Conservation (phyloP, 1,140 invertebrate species). For the Drusus annulatus region DNA sequence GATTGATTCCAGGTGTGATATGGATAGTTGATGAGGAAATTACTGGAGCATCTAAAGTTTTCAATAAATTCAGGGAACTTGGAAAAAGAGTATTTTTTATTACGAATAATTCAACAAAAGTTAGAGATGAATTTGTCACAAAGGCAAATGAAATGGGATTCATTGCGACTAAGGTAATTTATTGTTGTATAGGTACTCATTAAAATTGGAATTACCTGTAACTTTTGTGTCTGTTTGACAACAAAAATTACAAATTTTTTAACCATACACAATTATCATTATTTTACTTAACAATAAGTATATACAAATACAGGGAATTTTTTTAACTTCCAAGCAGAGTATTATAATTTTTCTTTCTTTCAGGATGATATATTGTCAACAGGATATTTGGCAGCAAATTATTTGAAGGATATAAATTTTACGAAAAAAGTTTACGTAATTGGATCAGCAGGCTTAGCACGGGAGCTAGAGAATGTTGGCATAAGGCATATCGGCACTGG, state of each 20-base stretch:
- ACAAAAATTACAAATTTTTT: too few relatives aligned
- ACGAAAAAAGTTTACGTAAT: slow-evolving; percentile 91
- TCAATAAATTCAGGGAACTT: slow-evolving; percentile 79
- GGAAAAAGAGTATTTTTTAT: slow-evolving; percentile 93
- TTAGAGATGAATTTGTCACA: slow-evolving; percentile 81
- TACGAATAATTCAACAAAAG: slow-evolving; percentile 95
- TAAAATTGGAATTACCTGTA: too few relatives aligned
- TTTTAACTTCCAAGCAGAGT: too few relatives aligned
- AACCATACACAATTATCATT: too few relatives aligned
- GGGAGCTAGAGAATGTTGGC: slow-evolving; percentile 85
- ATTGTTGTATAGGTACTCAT: neutral
- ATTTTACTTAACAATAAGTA: too few relatives aligned
- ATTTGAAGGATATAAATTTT: slow-evolving; percentile 82
- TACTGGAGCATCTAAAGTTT: slow-evolving; percentile 77
- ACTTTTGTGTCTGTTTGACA: too few relatives aligned
- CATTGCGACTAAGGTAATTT: slow-evolving; percentile 73
- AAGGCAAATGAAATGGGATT: slow-evolving; percentile 88
- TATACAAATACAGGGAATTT: too few relatives aligned
- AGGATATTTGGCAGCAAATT: slow-evolving; percentile 85
- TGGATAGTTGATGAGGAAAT: slow-evolving; percentile 85
- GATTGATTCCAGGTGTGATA: slow-evolving; percentile 78
- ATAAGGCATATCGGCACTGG: slow-evolving; percentile 84
- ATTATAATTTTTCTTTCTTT: neutral
- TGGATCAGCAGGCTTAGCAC: slow-evolving; percentile 84
- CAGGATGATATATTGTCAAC: slow-evolving; percentile 89